Evolutionary conservation across 2,888 invertebrate genomes (phyloP), one percentile per base, ranked within the genome.

Genomic region (Oxyscelio sp.): DNA sequence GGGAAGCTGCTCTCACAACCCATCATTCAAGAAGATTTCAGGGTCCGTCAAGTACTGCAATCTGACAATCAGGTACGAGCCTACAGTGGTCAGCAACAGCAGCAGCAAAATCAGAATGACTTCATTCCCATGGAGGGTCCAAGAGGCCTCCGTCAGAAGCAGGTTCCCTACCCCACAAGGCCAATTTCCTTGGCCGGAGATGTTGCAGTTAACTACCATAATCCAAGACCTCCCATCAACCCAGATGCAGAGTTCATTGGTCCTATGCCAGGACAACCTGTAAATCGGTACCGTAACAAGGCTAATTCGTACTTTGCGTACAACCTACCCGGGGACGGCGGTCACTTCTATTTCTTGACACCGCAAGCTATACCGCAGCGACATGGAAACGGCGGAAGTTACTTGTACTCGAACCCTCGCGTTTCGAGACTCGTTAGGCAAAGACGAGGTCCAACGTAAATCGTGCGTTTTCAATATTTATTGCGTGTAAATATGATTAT

Each of bases 321-420:
- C 93, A 95, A 96, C 89, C 94, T 97, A 78, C 97, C 97, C 0
- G 97, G 97, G 0, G 97, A 97, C 88, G 96, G 97, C 9, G 97
- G 97, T 0, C 97, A 97, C 94, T 97, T 97, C 90, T 97, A 97
- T 92, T 97, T 97, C 95, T 94, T 97, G 79, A 97, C 97, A 74
- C 97, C 97, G 2, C 97, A 97, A 90, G 95, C 96, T 21, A 95
- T 94, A 38, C 87, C 91, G 59, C 89, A 94, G 91, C 90, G 92
- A 31, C 91, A 92, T 24, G 91, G 90, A 13, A 82, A 85, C n/a
- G 86, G 87, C 27, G 85, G 74, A 2, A 91, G 87, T 19, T 93
- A 92, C 82, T 45, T 91, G 5, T 92, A 90, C 77, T 70, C 91
- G 19, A 91, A 90, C 61, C 90, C 91, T 8, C 88, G 91, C 34